Base-by-base conservation (phyloP, 2,113 vertebrate species). In the Puntigrus tetrazona region DNA sequence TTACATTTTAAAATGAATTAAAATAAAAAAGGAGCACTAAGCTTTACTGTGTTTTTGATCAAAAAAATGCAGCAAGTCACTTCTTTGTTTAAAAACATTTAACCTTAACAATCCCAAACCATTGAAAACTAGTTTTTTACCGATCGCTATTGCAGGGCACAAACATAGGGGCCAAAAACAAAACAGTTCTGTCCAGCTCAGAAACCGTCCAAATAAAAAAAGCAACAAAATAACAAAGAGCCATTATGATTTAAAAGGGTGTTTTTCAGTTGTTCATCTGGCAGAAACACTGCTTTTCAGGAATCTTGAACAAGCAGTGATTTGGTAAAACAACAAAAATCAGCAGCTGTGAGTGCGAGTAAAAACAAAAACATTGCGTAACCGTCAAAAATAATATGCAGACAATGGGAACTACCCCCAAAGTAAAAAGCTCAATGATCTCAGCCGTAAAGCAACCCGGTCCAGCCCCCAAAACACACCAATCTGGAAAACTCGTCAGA, bases 401-500 rank as follows among this genome's bases (percentile, higher is more conserved):
- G 27, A 76, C 59, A 70, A 67, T n/a, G 47, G 73, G 50, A 67
- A 82, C 72, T 47, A 41, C 36, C 74, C 72, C 47, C 16, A 47
- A 72, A 78, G 11, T 69, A 57, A 41, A n/a, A 43, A 29, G 20
- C 27, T 73, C 45, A 75, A 38, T 78, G 74, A 87, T 31, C 63
- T 83, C 79, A 84, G 67, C 5, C 27, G 18, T 18, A 36, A 27
- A 5, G 36, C 36, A 41, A n/a, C 38, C 38, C n/a, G 3, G 20
- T n/a, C 16, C 45, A 55, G 69, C 38, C 14, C 65, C 86, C 20
- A 14, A 10, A 85, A 79, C 10, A n/a, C 27, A 73, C n/a, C 83
- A 78, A 85, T 82, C 83, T 27, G 36, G 59, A 63, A 78, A 70
- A 57, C 45, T 59, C 59, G 20, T 67, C 59, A 63, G 25, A 65